Percentiles rank a stretch among this genome's conserved stretches.
These are phyloP conservation scores for Clunio marinus DNA, from an alignment of 2,888 invertebrate species.

Conservation along the genomic window DNA sequence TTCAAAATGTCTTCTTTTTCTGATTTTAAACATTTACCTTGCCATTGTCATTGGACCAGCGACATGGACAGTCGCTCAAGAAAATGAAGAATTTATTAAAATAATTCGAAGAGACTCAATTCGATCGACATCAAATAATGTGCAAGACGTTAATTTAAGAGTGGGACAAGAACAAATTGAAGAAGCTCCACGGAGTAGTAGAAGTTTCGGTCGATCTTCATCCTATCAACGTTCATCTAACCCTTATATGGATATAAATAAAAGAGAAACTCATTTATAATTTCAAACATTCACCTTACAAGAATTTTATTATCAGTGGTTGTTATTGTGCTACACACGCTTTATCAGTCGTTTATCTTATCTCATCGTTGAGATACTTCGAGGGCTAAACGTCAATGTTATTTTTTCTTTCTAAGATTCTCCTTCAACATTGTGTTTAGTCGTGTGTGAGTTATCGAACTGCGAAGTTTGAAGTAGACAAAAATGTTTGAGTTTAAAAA, in stretches of 20 bases:
- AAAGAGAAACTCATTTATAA: background rate
- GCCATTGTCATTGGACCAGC: background rate
- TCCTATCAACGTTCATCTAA: background rate
- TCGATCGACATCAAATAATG: background rate
- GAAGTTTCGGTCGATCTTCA: background rate
- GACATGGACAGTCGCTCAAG: background rate
- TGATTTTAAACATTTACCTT: background rate
- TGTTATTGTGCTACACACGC: background rate
- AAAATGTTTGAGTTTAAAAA: background rate
- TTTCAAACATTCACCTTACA: background rate
- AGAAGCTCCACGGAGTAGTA: background rate
- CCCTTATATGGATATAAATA: too few species aligned
- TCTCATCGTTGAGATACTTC: background rate
- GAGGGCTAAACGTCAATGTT: too few species aligned
- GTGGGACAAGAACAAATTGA: background rate
- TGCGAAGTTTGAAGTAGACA: constrained; percentile 4
- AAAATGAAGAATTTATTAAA: background rate
- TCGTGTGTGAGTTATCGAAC: background rate
- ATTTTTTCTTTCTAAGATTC: background rate
- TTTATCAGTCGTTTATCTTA: background rate
- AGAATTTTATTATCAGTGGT: background rate
- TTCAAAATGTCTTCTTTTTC: background rate
- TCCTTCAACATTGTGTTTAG: background rate
- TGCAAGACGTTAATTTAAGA: background rate
- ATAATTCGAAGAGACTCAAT: background rate